Evolutionary conservation across 2,113 vertebrate genomes (phyloP), one percentile per base, ranked within the genome.

Genomic region (Scartelaos histophorus): DNA sequence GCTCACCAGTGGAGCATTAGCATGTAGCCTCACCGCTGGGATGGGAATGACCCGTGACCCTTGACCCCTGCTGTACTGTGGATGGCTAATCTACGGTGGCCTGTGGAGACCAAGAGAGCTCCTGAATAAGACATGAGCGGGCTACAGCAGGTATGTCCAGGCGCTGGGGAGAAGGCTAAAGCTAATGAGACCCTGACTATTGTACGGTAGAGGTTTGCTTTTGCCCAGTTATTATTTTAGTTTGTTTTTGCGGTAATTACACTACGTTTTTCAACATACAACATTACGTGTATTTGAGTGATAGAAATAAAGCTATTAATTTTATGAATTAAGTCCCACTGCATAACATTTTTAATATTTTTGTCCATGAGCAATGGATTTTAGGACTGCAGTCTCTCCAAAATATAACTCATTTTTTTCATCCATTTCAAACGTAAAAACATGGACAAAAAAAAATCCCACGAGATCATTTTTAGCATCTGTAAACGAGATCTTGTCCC

Each of bases 81-180:
- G 69, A 38, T 29, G 53, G 45, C 38, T 73, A 78, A 77, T 71
- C 67, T 65, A 71, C 70, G 56, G 78, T 77, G 58, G 73, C 79
- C 72, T 79, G 65, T 15, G 24, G 25, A 73, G 64, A 72, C 16
- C 70, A 24, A n/a, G 1, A 15, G 51, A 46, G 70, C 67, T 79
- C n/a, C 72, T 90, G 83, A 88, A 90, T 89, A 86, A 89, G 79
- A 65, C 79, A 87, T 88, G 81, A 83, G 77, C 22, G 22, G 82
- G 77, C 22, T 25, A 24, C 58, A 61, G 66, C 60, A 76, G 70
- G 51, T 80, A 78, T 51, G 58, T 35, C 67, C 54, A 24, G 67
- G 82, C 68, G 53, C 29, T 69, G 35, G 67, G 70, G 67, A 22
- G 72, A 74, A 82, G 73, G 85, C 70, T 74, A 74, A 86, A 85